Evolutionary conservation across 2,888 invertebrate genomes (phyloP).

Genomic region (Ophonus ardosiacus): DNA sequence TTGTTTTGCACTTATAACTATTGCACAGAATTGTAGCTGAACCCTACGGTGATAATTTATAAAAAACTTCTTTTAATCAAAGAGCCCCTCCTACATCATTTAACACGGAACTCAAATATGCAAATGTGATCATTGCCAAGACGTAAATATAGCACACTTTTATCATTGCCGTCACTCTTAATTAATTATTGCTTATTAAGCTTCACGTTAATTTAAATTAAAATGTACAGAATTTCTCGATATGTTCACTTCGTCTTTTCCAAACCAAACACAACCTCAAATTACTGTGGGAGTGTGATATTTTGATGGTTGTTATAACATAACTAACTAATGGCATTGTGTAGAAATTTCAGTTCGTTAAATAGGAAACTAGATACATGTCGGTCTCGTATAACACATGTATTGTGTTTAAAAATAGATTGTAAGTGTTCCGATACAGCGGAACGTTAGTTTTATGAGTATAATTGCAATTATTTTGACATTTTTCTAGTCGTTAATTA

Average conservation of each 20-base stretch:
- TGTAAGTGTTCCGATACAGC: constrained; percentile 4
- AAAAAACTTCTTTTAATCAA: no score
- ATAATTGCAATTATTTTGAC: background rate
- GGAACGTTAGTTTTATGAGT: background rate
- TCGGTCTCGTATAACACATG: background rate
- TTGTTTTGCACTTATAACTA: no score
- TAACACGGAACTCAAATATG: background rate
- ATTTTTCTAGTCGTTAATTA: background rate
- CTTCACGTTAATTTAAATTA: background rate
- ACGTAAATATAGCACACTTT: background rate
- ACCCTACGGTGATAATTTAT: no score
- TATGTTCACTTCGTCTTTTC: background rate
- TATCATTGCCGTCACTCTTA: background rate
- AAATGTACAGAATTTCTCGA: background rate
- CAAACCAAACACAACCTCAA: background rate
- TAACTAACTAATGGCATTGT: background rate
- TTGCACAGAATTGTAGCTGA: no score
- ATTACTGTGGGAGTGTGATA: background rate
- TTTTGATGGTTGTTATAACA: background rate
- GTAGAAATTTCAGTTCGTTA: background rate
- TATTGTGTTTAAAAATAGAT: constrained; percentile 18
- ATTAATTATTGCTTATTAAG: background rate
- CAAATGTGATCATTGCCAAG: background rate
- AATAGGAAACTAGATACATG: background rate
- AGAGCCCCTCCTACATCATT: background rate